Conservation (phyloP, 2,797 vertebrate genomes). For the Gallinago nigripennis region DNA sequence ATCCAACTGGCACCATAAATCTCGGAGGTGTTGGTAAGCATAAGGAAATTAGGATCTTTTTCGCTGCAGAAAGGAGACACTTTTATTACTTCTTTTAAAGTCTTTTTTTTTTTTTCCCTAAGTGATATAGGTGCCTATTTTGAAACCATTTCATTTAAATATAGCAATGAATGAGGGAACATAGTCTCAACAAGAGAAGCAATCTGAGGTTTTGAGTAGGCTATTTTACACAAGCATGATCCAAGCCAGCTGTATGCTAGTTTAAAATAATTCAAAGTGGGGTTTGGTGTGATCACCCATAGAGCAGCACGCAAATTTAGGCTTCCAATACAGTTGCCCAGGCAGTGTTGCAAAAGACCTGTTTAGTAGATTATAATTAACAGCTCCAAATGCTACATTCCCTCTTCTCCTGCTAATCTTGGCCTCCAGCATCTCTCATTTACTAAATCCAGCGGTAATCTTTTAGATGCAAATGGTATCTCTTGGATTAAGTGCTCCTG, state of each 20-base stretch:
- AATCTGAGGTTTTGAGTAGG: not conserved
- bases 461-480: not conserved
- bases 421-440: not conserved
- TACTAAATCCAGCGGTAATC: not conserved
- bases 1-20: slow-evolving; percentile 43
- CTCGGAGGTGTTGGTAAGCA: not conserved
- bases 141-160: not conserved
- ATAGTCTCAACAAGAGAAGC: not conserved
- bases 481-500: not conserved
- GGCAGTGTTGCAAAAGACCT: not conserved
- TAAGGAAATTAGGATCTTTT: slow-evolving; percentile 39
- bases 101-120: not conserved
- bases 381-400: not conserved
- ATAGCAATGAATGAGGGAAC: not conserved
- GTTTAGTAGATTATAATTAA: not conserved
- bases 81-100: slow-evolving; percentile 44
- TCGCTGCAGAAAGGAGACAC: not conserved
- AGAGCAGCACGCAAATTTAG: not conserved
- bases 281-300: not conserved
- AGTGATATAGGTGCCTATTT: slow-evolving; percentile 11
- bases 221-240: not conserved
- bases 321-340: not conserved
- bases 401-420: not conserved
- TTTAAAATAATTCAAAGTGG: not conserved
- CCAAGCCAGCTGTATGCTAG: not conserved